These are phyloP conservation scores for Ichneumoninae sp. DNA, from an alignment of 2,888 invertebrate genomes.

Conservation along the genomic window DNA sequence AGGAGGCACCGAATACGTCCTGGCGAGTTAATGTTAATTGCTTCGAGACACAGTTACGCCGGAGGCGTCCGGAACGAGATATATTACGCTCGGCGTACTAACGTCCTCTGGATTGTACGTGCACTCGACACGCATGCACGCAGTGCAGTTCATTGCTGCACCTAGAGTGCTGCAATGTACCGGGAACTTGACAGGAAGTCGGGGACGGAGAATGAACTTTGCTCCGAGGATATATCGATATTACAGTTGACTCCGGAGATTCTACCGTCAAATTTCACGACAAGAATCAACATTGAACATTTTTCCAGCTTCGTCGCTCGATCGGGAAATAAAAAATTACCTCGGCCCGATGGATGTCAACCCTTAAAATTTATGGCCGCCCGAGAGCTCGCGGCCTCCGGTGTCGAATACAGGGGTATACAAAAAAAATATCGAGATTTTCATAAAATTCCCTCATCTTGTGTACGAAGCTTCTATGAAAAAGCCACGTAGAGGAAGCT, in stretches of 20 bases:
- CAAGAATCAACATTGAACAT: slow-evolving; percentile 1
- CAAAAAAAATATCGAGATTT: too few relatives aligned
- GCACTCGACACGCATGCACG: slow-evolving; percentile 61
- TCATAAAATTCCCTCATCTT: too few relatives aligned
- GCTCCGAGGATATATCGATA: slow-evolving; percentile 34
- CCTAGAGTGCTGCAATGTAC: slow-evolving; percentile 40
- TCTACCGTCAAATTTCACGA: background rate
- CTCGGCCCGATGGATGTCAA: background rate
- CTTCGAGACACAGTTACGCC: slow-evolving; percentile 67
- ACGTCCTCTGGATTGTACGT: slow-evolving; percentile 51
- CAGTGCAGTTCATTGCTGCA: slow-evolving; percentile 44
- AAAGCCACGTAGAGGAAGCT: too few relatives aligned
- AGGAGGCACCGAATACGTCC: slow-evolving; percentile 55
- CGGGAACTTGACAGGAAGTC: slow-evolving; percentile 27
- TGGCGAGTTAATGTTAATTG: slow-evolving; percentile 68
- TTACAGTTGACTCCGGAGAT: background rate
- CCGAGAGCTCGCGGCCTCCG: too few relatives aligned
- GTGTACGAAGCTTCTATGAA: too few relatives aligned
- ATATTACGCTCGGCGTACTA: slow-evolving; percentile 64
- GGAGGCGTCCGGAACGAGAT: slow-evolving; percentile 67
- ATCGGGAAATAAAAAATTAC: background rate
- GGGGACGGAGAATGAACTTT: slow-evolving; percentile 18
- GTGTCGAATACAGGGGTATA: background rate
- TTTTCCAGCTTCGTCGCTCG: background rate
- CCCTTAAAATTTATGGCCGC: too few relatives aligned